Conservation (phyloP, 2,888 invertebrate species). For the Chymomyza fuscimana region DNA sequence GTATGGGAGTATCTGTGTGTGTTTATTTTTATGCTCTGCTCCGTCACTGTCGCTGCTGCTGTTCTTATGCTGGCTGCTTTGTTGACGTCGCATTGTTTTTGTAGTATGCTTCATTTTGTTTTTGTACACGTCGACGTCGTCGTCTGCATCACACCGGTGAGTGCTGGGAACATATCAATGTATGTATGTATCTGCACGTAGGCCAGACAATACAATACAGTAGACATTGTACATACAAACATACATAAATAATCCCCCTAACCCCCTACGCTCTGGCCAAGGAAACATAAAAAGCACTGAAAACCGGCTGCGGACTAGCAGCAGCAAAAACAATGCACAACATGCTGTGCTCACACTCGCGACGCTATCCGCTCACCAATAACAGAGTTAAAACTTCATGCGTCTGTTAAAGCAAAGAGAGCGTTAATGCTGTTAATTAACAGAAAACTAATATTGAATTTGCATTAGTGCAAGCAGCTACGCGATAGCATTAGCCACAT, state of each 20-base stretch:
- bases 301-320: conserved; percentile 64
- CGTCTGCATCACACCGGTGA: conserved; percentile 34
- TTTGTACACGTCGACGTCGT: conserved; percentile 41
- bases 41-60: conserved; percentile 64
- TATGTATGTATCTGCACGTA: conserved; percentile 44
- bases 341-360: conserved; percentile 27
- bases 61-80: conserved; percentile 13
- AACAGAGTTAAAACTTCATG: background rate
- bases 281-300: conserved; percentile 41
- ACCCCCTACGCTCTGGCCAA: background rate
- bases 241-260: conserved; percentile 64
- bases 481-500: background rate
- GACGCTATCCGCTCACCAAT: conserved; percentile 3
- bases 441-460: background rate
- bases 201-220: background rate
- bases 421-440: background rate
- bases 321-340: conserved; percentile 52
- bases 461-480: background rate
- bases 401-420: background rate
- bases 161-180: conserved; percentile 35
- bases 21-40: conserved; percentile 71
- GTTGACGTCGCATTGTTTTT: conserved; percentile 18
- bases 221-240: conserved; percentile 66
- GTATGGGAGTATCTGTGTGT: conserved; percentile 35
- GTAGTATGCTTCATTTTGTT: conserved; percentile 42